Percentiles rank a stretch among this genome's conserved stretches.
These are phyloP conservation scores for Neoitamus cyanurus DNA, from an alignment of 2,888 invertebrate species.

Conservation along the genomic window DNA sequence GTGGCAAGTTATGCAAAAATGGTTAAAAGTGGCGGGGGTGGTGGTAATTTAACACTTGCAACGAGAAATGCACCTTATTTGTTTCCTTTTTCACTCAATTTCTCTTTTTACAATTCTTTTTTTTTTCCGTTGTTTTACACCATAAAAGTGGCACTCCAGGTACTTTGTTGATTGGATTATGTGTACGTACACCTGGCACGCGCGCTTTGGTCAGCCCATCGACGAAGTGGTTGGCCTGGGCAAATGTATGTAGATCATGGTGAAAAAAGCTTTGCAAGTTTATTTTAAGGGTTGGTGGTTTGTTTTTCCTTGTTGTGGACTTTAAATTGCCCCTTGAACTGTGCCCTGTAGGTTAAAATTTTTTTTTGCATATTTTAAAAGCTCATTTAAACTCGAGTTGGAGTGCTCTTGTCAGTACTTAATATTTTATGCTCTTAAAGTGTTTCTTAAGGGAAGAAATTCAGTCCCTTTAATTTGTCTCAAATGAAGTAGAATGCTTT, in stretches of 20 bases:
- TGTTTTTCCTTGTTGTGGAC: neutral
- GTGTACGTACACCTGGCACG: neutral
- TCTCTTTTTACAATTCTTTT: neutral
- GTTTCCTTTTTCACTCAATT: neutral
- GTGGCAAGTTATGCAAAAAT: neutral
- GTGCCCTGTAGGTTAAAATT: neutral
- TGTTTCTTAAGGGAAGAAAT: neutral
- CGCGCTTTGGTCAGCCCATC: neutral
- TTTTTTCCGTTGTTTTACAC: neutral
- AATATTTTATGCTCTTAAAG: neutral
- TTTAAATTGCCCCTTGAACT: neutral
- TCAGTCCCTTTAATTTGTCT: neutral
- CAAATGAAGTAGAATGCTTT: no score
- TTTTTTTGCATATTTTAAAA: neutral
- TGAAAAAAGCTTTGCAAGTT: neutral
- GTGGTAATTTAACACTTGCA: neutral
- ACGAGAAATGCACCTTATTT: neutral
- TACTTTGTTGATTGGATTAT: neutral
- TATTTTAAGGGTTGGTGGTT: neutral
- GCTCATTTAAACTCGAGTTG: neutral
- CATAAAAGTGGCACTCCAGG: neutral
- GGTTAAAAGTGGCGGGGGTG: neutral
- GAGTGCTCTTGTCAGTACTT: neutral
- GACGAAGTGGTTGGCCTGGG: neutral
- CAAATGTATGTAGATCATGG: neutral